Evolutionary conservation across 2,113 vertebrate genomes (phyloP), one percentile per base, ranked within the genome.

Genomic region (Stomatorhinus ivindoensis): DNA sequence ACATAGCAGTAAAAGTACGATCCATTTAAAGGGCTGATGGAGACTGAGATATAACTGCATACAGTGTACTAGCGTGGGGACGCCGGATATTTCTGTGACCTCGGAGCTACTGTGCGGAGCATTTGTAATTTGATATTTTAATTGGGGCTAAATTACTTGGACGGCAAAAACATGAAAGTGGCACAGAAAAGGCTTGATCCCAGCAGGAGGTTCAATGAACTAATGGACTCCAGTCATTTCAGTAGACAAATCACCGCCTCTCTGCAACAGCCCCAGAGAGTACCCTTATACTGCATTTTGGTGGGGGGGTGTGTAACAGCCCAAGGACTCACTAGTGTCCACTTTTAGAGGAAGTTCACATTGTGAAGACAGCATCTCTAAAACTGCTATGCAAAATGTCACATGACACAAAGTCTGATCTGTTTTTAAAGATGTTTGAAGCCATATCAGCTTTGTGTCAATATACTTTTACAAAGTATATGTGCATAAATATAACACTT

Each of bases 41-140:
- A 13, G 48, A 50, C 65, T 51, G 47, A 51, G 65, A 88, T 15
- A 82, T 27, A 53, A 31, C 19, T 51, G 51, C 42, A 88, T 2
- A 88, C 17, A 50, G 47, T 69, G 58, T 24, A 65, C 58, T 46
- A 47, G 50, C 27, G 7, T 47, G 87, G 4, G 9, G 13, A 48
- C 19, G 31, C 47, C 15, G 88, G 88, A 88, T 46, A 50, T 47
- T n/a, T 88, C 88, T n/a, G 48, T 88, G 61, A 80, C 69, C 65
- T 80, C 88, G 24, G 35, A 76, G 88, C 61, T 50, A 53, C 88
- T 35, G 88, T 27, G 47, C 17, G n/a, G 69, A 51, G 69, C 69
- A 46, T 80, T 73, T 88, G 88, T 82, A 88, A 88, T 88, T 88
- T 53, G 88, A 88, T 88, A 88, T 88, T 88, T 88, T 69, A 88